Evolutionary conservation across 2,888 invertebrate genomes (phyloP).

Genomic region (Biston stratarius): DNA sequence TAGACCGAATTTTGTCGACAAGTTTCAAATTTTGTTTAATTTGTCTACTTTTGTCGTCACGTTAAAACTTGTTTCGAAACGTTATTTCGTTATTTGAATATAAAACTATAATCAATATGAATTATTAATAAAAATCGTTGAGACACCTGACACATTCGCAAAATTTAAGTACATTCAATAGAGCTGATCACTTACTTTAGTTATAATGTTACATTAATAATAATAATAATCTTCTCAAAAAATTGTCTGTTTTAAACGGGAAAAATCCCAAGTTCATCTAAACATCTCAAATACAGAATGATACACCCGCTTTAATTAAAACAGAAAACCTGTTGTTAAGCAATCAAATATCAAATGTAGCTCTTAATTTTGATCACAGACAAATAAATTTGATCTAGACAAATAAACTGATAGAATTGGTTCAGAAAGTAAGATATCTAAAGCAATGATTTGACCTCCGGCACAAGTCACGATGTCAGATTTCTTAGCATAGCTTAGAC

Average conservation of each 20-base stretch:
- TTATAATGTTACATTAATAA: no score
- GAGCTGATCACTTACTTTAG: no score
- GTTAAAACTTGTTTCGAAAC: no score
- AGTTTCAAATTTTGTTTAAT: no score
- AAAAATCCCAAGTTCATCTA: neutral
- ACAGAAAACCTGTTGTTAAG: slow-evolving; percentile 21
- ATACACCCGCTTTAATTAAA: slow-evolving; percentile 4
- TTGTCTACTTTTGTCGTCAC: no score
- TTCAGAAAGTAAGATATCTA: slow-evolving; percentile 9
- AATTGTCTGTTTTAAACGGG: neutral
- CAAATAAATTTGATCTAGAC: slow-evolving; percentile 21
- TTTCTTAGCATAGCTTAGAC: slow-evolving; percentile 8
- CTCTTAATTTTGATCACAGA: slow-evolving; percentile 2
- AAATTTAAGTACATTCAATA: no score
- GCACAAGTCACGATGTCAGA: slow-evolving; percentile 13
- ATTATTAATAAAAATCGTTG: no score
- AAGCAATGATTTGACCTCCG: slow-evolving; percentile 9
- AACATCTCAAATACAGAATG: neutral
- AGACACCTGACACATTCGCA: no score
- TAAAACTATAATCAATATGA: no score
- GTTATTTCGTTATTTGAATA: no score
- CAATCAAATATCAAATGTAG: slow-evolving; percentile 6
- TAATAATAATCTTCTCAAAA: neutral
- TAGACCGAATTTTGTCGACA: no score
- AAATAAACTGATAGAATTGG: slow-evolving; percentile 3